Conservation (phyloP, 2,888 invertebrate genomes). For the Malthinus seriepunctatus region DNA sequence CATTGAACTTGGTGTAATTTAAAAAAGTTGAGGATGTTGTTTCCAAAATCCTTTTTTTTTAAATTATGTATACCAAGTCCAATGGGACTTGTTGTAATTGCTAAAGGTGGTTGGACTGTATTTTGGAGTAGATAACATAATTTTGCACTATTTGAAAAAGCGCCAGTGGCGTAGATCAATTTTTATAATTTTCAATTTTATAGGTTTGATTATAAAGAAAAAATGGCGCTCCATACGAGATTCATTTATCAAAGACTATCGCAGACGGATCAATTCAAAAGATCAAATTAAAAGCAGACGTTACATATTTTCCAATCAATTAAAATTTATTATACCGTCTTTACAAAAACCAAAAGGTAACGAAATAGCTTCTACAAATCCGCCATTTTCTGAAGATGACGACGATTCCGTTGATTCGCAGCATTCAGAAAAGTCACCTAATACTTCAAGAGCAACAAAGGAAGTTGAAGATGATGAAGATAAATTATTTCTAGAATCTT, state of each 20-base stretch:
- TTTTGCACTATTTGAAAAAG: background rate
- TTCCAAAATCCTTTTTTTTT: too few species aligned
- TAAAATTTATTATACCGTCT: background rate
- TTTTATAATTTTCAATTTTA: background rate
- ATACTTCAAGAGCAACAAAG: background rate
- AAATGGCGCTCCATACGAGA: background rate
- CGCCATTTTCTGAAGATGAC: background rate
- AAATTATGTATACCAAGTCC: too few species aligned
- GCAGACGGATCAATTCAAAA: background rate
- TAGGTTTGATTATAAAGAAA: background rate
- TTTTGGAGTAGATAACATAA: too few species aligned
- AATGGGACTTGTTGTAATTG: too few species aligned
- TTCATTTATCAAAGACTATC: background rate
- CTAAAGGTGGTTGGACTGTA: too few species aligned
- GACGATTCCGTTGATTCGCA: background rate
- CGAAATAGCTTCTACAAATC: background rate
- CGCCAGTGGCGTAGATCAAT: background rate
- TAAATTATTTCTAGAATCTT: background rate
- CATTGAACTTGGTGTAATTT: too few species aligned
- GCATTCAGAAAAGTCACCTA: too few species aligned
- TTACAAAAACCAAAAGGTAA: background rate
- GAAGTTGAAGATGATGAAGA: background rate
- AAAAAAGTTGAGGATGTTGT: too few species aligned
- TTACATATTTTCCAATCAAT: background rate
- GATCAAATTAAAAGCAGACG: background rate